Conservation (phyloP, 92 coral and sea anemone species). For the Palythoa grandiflora region DNA sequence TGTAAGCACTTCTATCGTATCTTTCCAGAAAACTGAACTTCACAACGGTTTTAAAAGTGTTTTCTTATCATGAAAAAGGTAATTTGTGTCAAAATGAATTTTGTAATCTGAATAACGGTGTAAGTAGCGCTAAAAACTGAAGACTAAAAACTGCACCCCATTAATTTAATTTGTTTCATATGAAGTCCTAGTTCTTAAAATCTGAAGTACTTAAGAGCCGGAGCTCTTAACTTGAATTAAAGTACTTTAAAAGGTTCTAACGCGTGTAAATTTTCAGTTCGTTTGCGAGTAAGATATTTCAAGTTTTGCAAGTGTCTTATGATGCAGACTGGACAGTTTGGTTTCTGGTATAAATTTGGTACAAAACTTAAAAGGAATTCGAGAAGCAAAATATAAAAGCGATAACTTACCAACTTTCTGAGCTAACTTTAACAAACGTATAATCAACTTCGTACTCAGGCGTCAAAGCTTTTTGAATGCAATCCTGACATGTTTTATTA, state of each 20-base stretch:
- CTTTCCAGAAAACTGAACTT: background rate
- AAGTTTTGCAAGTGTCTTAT: background rate
- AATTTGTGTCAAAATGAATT: too few species aligned
- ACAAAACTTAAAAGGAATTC: too few species aligned
- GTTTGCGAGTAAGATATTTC: background rate
- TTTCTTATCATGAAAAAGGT: too few species aligned
- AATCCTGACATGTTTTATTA: background rate
- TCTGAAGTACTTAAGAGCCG: constrained; percentile 22
- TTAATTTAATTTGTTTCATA: too few species aligned
- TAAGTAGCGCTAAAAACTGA: background rate
- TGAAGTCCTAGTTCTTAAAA: background rate
- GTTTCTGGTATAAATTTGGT: too few species aligned
- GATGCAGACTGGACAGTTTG: too few species aligned
- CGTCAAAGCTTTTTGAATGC: background rate
- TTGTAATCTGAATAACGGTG: background rate
- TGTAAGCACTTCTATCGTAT: background rate
- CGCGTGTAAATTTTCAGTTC: background rate
- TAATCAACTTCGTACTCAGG: background rate
- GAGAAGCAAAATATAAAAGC: background rate
- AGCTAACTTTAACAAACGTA: background rate
- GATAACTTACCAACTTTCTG: background rate
- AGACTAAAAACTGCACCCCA: background rate
- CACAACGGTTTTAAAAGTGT: background rate
- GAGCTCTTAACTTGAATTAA: background rate
- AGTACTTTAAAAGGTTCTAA: background rate